Percentiles rank a stretch among this genome's conserved stretches.
phyloP scores from a whole-genome alignment of 2,797 vertebrate genomes.

The Ceryle rudis region DNA sequence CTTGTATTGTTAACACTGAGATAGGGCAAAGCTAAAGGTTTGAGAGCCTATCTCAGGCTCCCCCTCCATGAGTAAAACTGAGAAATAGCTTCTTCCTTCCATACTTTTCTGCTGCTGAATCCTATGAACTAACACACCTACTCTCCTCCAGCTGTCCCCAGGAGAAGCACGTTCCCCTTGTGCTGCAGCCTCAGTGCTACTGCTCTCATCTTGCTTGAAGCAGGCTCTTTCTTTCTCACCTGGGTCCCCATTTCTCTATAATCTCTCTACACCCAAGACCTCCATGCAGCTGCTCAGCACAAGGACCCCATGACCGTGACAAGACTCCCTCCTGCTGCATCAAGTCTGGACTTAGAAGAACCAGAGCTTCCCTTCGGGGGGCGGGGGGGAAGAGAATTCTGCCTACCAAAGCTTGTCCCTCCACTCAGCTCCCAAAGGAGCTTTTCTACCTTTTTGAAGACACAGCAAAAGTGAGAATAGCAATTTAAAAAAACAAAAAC shows the following conservation, averaged over 20 bases:
- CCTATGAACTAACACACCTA: neutral
- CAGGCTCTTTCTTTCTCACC: neutral
- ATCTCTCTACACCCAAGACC: neutral
- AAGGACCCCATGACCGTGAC: neutral
- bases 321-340: neutral
- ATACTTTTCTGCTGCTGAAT: neutral
- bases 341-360: neutral
- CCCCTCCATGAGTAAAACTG: neutral
- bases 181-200: neutral
- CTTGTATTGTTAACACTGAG: neutral
- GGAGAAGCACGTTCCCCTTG: neutral
- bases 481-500: neutral
- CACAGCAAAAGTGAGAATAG: neutral
- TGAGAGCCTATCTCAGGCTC: neutral
- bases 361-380: neutral
- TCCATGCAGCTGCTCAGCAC: neutral
- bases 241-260: neutral
- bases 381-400: neutral
- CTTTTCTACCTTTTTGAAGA: neutral
- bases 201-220: neutral
- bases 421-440: neutral
- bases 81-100: neutral
- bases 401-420: neutral
- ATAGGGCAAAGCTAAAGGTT: neutral
- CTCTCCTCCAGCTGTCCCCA: neutral